Evolutionary conservation across 1,140 invertebrate genomes (phyloP).

Genomic region (Brachystomella parvula): DNA sequence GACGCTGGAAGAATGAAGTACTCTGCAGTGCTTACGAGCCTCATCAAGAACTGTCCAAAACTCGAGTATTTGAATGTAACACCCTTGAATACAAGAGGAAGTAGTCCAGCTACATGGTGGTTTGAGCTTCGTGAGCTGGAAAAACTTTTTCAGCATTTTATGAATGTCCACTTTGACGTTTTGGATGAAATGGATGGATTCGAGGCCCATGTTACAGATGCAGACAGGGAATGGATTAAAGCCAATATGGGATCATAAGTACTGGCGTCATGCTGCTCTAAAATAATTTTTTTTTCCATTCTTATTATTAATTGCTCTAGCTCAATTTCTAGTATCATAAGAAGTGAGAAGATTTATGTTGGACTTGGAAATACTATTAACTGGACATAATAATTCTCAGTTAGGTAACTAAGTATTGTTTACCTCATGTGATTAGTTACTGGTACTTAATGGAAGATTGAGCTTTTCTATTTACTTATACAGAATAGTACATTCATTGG

Average conservation of each 20-base stretch:
- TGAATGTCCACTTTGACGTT: conserved; percentile 25
- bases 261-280: background rate
- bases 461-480: background rate
- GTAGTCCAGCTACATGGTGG: conserved; percentile 15
- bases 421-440: background rate
- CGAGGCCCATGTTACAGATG: conserved; percentile 18
- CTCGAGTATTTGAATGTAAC: conserved; percentile 22
- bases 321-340: no score
- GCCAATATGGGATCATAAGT: conserved; percentile 5
- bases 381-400: background rate
- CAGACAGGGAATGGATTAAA: conserved; percentile 26
- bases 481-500: background rate
- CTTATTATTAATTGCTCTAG: no score
- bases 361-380: background rate
- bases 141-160: conserved; percentile 24
- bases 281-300: conserved; percentile 4
- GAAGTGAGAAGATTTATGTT: background rate
- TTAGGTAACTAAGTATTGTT: conserved; percentile 1
- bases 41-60: conserved; percentile 28
- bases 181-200: conserved; percentile 34
- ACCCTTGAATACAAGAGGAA: conserved; percentile 19
- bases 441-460: background rate
- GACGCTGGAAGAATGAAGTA: conserved; percentile 25
- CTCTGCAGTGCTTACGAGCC: conserved; percentile 15
- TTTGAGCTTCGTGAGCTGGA: conserved; percentile 19